Evolutionary conservation across 1,140 invertebrate genomes (phyloP).

Genomic region (Aethina tumida): DNA sequence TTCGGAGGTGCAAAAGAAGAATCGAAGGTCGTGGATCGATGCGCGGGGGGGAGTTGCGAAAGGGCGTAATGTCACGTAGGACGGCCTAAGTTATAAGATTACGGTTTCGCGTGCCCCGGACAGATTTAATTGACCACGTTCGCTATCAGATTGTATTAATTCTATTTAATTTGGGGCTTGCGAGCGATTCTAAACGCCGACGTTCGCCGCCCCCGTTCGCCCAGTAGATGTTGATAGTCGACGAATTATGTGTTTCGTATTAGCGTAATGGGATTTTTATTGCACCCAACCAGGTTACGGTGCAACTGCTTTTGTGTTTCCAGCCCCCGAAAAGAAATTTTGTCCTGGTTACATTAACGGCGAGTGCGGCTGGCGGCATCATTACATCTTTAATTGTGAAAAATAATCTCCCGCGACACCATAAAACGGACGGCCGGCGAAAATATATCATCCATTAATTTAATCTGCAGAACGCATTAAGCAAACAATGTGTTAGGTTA

Average conservation of each 20-base stretch:
- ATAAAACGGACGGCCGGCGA: too few relatives aligned
- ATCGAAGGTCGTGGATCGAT: too few relatives aligned
- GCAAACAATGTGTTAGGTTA: not conserved
- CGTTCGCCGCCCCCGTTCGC: too few relatives aligned
- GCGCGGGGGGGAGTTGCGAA: not conserved
- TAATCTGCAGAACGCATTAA: conserved; percentile 2
- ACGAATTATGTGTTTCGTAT: conserved; percentile 9
- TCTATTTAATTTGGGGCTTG: conserved; percentile 19
- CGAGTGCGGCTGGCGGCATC: conserved; percentile 1
- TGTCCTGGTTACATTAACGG: too few relatives aligned
- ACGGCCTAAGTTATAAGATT: conserved; percentile 19
- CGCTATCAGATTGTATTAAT: conserved; percentile 23
- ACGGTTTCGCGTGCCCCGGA: conserved; percentile 16
- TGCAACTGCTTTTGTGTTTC: conserved; percentile 1
- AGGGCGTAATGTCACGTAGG: conserved; percentile 16
- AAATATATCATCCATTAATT: conserved; percentile 3
- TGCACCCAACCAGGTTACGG: conserved; percentile 1
- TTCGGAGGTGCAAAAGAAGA: too few relatives aligned
- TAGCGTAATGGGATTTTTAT: conserved; percentile 13
- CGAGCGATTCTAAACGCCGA: conserved; percentile 8
- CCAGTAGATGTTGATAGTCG: too few relatives aligned
- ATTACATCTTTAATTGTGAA: conserved; percentile 8
- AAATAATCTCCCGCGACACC: conserved; percentile 2
- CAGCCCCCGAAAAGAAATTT: too few relatives aligned
- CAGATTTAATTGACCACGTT: conserved; percentile 17